These are phyloP conservation scores for Microcebus lehilahytsara DNA, from an alignment of 2,113 vertebrate species.

Conservation along the genomic window DNA sequence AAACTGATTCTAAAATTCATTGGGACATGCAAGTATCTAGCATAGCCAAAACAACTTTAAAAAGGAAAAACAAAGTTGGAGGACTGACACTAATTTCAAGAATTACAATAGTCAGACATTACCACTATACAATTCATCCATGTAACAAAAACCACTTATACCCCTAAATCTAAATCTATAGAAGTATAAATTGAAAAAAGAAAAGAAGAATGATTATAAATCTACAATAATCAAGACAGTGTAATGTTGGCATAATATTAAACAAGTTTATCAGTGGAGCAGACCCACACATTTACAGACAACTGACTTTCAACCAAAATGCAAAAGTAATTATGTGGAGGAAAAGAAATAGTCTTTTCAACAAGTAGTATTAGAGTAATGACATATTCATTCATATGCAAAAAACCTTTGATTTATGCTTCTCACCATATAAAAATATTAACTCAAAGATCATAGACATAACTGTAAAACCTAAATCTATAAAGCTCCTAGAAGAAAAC, in stretches of 20 bases:
- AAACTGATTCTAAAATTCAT: conserved; percentile 5
- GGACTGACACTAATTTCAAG: background rate
- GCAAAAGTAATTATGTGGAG: background rate
- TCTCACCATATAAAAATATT: background rate
- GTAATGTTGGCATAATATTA: background rate
- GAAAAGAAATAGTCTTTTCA: background rate
- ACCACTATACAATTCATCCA: too few relatives aligned
- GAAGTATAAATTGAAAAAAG: background rate
- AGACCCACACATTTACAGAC: background rate
- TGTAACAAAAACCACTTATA: too few relatives aligned
- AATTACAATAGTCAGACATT: background rate
- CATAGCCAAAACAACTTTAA: background rate
- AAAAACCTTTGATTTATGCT: background rate
- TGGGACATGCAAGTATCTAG: background rate
- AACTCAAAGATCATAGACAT: background rate
- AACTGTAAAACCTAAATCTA: background rate
- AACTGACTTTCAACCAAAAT: background rate
- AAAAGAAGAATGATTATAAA: background rate
- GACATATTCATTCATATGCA: background rate
- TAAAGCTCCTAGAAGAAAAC: background rate
- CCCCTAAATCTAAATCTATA: too few relatives aligned
- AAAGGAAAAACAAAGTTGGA: background rate
- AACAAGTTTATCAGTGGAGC: background rate
- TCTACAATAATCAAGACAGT: background rate
- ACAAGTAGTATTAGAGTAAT: background rate